phyloP scores from a whole-genome alignment of 2,113 vertebrate species.

The Ailuropoda melanoleuca region DNA sequence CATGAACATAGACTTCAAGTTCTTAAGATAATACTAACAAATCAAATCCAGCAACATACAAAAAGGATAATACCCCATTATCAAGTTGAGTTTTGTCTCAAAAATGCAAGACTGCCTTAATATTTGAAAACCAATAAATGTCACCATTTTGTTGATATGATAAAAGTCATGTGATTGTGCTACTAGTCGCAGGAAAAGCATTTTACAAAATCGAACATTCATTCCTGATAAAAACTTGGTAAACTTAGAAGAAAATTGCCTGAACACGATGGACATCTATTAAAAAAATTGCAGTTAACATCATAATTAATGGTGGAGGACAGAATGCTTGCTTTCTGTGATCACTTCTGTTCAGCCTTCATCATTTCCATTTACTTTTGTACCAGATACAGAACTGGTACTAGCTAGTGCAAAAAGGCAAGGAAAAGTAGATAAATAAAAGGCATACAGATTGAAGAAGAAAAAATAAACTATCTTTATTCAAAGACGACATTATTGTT shows the following conservation, averaged over 20 bases:
- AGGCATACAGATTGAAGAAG: background rate
- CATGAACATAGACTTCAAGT: background rate
- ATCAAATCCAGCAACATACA: background rate
- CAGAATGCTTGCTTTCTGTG: background rate
- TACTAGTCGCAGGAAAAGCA: background rate
- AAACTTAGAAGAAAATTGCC: background rate
- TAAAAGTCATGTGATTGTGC: background rate
- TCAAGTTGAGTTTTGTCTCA: background rate
- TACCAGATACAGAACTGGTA: too few species aligned
- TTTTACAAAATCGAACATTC: background rate
- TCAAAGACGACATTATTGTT: background rate
- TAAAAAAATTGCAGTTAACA: background rate
- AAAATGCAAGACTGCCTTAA: background rate
- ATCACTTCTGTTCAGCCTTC: background rate
- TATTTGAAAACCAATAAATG: background rate
- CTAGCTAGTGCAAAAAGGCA: background rate
- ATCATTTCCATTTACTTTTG: background rate
- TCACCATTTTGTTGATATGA: background rate
- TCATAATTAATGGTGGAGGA: background rate
- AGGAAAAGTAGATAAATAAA: background rate
- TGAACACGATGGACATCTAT: background rate
- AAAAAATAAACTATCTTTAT: background rate
- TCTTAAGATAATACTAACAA: conserved; percentile 16
- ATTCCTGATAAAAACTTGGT: background rate
- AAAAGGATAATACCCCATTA: background rate